phyloP scores from a whole-genome alignment of 2,113 vertebrate genomes.

The Pluvialis apricaria region DNA sequence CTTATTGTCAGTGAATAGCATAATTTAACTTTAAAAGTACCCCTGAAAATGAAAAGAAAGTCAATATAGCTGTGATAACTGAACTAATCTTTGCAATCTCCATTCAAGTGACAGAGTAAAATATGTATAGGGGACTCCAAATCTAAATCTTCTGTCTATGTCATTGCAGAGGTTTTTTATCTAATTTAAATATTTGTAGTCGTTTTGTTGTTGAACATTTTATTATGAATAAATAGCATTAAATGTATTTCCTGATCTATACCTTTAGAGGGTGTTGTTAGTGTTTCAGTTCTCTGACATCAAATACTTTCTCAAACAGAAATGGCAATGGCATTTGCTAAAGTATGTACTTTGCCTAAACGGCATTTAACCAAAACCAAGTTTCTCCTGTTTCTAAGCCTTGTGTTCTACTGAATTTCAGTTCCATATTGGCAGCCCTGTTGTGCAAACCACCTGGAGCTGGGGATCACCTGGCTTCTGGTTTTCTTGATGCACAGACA shows the following conservation, averaged over 20 bases:
- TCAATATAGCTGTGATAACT: not conserved
- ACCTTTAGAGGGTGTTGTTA: not conserved
- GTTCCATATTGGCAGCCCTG: not conserved
- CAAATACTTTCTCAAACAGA: not conserved
- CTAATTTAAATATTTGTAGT: not conserved
- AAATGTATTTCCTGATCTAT: not conserved
- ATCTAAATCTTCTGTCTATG: not conserved
- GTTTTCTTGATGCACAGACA: not conserved
- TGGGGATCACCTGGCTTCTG: not conserved
- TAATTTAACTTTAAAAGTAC: constrained; percentile 13
- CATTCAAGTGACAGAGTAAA: not conserved
- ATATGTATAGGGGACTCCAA: not conserved
- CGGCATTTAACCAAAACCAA: not conserved
- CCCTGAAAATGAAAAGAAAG: constrained; percentile 2
- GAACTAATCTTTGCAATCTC: not conserved
- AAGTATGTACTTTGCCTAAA: not conserved
- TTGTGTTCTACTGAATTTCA: not conserved
- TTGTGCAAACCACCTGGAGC: not conserved
- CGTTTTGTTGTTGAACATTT: not conserved
- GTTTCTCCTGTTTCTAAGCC: not conserved
- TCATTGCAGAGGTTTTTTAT: not conserved
- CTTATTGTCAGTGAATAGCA: not conserved
- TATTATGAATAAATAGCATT: not conserved
- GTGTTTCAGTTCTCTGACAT: not conserved
- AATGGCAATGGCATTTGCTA: not conserved